Base-by-base conservation (phyloP, 2,888 invertebrate genomes). In the Achlya flavicornis region DNA sequence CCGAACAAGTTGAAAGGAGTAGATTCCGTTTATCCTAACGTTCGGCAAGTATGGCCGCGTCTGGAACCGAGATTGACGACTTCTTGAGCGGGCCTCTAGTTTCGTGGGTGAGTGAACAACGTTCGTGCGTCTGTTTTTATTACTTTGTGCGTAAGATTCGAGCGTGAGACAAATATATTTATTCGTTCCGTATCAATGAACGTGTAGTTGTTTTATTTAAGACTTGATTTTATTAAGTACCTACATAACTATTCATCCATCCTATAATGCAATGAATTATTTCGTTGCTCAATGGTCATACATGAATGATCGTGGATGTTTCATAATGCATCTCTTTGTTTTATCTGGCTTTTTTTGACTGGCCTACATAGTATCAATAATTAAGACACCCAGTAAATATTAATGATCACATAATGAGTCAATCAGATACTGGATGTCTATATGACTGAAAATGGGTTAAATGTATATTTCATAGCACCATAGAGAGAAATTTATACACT, bases 41-140 rank as follows among this genome's bases (percentile, higher is more conserved):
- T 76, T 82, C 80, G 84, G 78, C 81, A 83, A 94, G 87, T 85
- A 95, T 94, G 94, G 94, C 95, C 78, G 95, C 95, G 78, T 94
- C 96, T 85, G 94, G 96, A 81, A 94, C 95, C 79, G 97, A 97
- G 93, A 96, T 97, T 79, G 97, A 97, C 86, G 97, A 97, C 85
- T 96, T 97, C 90, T 95, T 97, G 87, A 95, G 95, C 86, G 97
- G 97, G 83, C 97, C 97, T 82, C 94, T 98, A 76, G 96, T 97
- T 80, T 96, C 96, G 88, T 98, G 97, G 97, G 97, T 97, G 94
- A 95, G 95, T 95, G 90, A 88, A 88, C 89, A 91, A 81, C 83
- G 78, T 88, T 88, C 80, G 81, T 86, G 81, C 82, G 83, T 80
- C 74, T 79, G 81, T 82, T 85, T 85, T 86, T 88, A 82, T 83